Percentiles rank a stretch among this genome's conserved stretches.
Conservation (phyloP, 2,113 vertebrate species). For the Maccullochella peelii region DNA sequence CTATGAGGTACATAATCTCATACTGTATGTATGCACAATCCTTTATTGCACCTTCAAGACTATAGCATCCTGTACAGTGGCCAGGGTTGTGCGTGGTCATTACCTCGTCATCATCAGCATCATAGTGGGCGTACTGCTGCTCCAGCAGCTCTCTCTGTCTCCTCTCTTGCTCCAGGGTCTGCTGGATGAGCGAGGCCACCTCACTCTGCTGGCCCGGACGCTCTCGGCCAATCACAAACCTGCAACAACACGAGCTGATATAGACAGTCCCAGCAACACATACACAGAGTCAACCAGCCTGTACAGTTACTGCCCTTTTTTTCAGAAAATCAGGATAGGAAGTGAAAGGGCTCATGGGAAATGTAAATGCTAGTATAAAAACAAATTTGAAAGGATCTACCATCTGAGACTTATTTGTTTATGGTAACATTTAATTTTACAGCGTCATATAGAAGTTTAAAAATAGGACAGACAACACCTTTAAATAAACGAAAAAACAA, state of each 20-base stretch:
- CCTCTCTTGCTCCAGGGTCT: conserved; percentile 96
- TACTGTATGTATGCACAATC: background rate
- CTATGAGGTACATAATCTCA: background rate
- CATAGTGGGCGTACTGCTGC: conserved; percentile 96
- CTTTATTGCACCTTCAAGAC: background rate
- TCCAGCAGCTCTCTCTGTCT: conserved; percentile 95
- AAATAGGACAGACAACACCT: background rate
- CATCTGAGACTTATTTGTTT: background rate
- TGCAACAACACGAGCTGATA: conserved; percentile 75
- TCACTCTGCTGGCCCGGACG: conserved; percentile 97
- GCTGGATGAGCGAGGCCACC: conserved; percentile 96
- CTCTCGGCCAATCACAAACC: conserved; percentile 97
- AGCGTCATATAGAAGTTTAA: background rate
- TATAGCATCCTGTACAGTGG: background rate
- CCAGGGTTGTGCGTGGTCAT: conserved; percentile 30
- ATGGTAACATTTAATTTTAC: background rate
- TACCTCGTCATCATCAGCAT: conserved; percentile 98
- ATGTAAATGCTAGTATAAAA: background rate
- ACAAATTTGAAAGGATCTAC: background rate
- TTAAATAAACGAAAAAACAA: background rate
- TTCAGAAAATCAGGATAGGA: background rate
- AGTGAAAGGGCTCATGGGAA: background rate
- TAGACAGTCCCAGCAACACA: background rate
- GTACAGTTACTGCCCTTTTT: background rate
- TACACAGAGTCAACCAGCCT: background rate